Evolutionary conservation across 2,888 invertebrate genomes (phyloP), one percentile per base, ranked within the genome.

Genomic region (Eupithecia dodoneata): DNA sequence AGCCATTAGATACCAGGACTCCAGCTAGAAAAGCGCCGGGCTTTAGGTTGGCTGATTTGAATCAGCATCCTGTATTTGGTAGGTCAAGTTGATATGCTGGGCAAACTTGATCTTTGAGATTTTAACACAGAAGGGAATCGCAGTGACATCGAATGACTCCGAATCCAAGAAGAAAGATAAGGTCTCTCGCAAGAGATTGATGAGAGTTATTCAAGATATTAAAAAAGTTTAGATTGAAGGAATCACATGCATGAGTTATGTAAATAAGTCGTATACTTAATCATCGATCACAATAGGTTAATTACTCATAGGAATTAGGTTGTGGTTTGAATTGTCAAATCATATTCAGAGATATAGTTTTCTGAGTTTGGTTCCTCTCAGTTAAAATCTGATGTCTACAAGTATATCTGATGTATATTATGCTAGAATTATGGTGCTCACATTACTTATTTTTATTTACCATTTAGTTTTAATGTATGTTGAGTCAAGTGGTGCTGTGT

Each of bases 401-500:
- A 44, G 4, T 55, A n/a, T n/a, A n/a, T n/a, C n/a, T n/a, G n/a
- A n/a, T n/a, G n/a, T n/a, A n/a, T 63, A 18, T 9, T 72, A 67
- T 52, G 13, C n/a, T 66, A 70, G 45, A 71, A 67, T 75, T 49
- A 82, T 49, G 85, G 86, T 86, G 87, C 87, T 87, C 86, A 87
- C 82, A 63, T 63, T 63, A 59, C 85, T 87, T 89, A 87, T 89
- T 82, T 81, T 80, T 90, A 87, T 89, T 81, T 81, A 81, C 80
- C 81, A 79, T 80, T 75, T 76, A 79, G 84, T 82, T 81, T 80
- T 81, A 83, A 76, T 76, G 72, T 80, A 78, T 79, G 74, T 88
- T 88, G 87, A 91, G 90, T 92, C 90, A 90, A 88, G 84, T 85
- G 87, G 91, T 87, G 93, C 92, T 93, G 92, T 92, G 92, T 87